phyloP scores from a whole-genome alignment of 1,140 invertebrate genomes.

The Ips typographus region DNA sequence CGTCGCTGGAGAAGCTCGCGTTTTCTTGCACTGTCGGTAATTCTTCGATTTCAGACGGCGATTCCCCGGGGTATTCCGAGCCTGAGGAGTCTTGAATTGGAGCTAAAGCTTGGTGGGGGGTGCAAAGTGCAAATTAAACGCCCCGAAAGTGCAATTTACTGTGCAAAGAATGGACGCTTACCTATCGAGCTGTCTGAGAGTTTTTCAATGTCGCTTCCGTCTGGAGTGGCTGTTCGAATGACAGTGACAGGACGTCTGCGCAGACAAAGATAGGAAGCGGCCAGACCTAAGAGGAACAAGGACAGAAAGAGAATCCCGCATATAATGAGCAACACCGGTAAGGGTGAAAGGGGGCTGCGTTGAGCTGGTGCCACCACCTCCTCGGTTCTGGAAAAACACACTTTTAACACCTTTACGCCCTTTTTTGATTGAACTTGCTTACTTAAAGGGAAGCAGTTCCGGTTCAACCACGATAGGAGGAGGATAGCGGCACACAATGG shows the following conservation, averaged over 20 bases:
- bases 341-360: constrained; percentile 42
- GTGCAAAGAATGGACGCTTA: constrained; percentile 21
- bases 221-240: constrained; percentile 70
- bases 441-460: background rate
- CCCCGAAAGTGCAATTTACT: too few relatives aligned
- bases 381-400: background rate
- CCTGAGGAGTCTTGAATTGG: constrained; percentile 76
- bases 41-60: constrained; percentile 76
- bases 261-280: constrained; percentile 87
- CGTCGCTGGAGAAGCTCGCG: constrained; percentile 60
- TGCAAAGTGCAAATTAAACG: background rate
- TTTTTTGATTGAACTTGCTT: too few relatives aligned
- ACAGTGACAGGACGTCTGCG: constrained; percentile 77
- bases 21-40: constrained; percentile 66
- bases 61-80: constrained; percentile 87
- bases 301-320: constrained; percentile 90
- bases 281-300: constrained; percentile 80
- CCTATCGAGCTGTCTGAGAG: constrained; percentile 71
- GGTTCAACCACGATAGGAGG: constrained; percentile 69
- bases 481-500: constrained; percentile 92
- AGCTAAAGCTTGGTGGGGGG: constrained; percentile 41
- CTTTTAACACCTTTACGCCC: too few relatives aligned
- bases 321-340: constrained; percentile 87
- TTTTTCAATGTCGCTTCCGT: constrained; percentile 77
- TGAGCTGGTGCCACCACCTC: background rate